Conservation (phyloP, 1,140 invertebrate species). For the Palaemon carinicauda region DNA sequence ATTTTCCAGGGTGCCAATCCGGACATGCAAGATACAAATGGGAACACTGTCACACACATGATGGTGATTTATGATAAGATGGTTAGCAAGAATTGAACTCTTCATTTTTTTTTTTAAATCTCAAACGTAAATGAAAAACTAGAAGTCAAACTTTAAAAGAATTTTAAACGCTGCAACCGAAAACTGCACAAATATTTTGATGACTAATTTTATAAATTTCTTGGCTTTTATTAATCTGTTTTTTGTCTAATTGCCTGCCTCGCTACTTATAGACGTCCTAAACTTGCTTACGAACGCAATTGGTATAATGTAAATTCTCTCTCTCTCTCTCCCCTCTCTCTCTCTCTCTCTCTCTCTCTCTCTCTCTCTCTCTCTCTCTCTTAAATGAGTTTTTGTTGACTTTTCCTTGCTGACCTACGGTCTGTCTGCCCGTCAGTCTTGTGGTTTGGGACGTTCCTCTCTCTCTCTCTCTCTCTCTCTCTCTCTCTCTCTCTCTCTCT, state of each 20-base stretch:
- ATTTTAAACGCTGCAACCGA: too few species aligned
- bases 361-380: not conserved
- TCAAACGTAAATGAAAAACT: too few species aligned
- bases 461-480: not conserved
- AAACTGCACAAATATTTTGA: too few species aligned
- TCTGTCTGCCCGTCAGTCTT: not conserved
- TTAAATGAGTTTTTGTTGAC: not conserved
- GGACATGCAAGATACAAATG: constrained; percentile 94
- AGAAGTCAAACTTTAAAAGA: too few species aligned
- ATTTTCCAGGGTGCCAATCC: constrained; percentile 81
- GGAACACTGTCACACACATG: constrained; percentile 97
- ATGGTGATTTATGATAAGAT: constrained; percentile 95
- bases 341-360: not conserved
- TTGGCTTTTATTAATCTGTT: too few species aligned
- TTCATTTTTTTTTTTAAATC: not conserved
- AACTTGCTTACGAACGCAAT: too few species aligned
- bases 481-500: too few species aligned
- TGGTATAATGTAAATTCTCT: too few species aligned
- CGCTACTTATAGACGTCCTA: too few species aligned
- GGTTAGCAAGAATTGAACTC: constrained; percentile 68
- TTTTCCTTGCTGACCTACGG: not conserved
- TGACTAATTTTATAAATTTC: too few species aligned
- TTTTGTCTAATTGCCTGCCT: too few species aligned
- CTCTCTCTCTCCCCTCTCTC: not conserved
- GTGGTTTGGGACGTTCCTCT: not conserved